Evolutionary conservation across 2,888 invertebrate species (phyloP), one percentile per base, ranked within the genome.

Genomic region (Diaprepes abbreviatus): DNA sequence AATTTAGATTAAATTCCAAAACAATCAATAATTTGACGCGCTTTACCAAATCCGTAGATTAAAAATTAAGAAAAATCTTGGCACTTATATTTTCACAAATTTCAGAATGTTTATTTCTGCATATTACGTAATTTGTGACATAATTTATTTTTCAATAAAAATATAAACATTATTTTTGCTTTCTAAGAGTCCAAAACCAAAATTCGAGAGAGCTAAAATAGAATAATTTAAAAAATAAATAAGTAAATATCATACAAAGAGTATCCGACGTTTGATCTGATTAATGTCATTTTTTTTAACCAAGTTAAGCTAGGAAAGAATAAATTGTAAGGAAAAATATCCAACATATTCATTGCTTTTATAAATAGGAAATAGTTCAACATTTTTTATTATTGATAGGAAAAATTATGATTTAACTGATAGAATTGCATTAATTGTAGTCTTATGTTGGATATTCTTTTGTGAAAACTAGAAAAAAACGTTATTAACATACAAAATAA

Each of bases 181-280:
- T n/a, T 38, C 52, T 31, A 36, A 54, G 54, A 63, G 63, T 38
- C 28, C 45, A 48, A 54, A 62, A 60, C 63, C 48, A 54, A 43
- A 60, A 58, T 64, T 31, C 24, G 31, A 73, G 74, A 74, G 74
- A 74, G 72, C 72, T 68, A 64, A 64, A 62, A 58, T 59, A 66
- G 64, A 72, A 74, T 72, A 72, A 72, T 71, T 70, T 72, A 74
- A 74, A 66, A 64, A 69, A 72, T 71, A 69, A 67, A 72, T 67
- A 72, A 65, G 59, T 71, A 70, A 66, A 71, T 66, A 74, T 72
- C 62, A 62, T 62, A 62, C 38, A 62, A 45, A 21, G 52, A 62
- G 52, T 62, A 52, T 62, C 62, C 38, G 38, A 62, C 38, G 28
- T 62, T 17, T 38, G 3, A 21, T 17, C 12, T 38, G 3, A 21